These are phyloP conservation scores for Acrocephalus scirpaceus DNA, from an alignment of 2,797 vertebrate genomes.

Conservation along the genomic window DNA sequence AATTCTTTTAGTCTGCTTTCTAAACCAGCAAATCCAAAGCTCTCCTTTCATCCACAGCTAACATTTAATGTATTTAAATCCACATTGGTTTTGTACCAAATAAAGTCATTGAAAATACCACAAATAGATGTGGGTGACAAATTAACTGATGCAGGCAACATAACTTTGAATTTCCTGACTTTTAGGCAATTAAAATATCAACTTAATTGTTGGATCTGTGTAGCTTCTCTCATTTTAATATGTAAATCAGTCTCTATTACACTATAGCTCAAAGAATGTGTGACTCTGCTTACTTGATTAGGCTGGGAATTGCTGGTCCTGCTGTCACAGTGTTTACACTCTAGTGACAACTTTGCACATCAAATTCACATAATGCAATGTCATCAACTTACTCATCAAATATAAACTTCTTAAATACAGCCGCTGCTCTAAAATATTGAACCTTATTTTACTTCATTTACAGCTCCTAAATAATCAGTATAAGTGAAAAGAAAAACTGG, in stretches of 20 bases:
- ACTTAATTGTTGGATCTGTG: constrained; percentile 66
- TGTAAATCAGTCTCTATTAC: constrained; percentile 69
- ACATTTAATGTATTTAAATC: neutral
- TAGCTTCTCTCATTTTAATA: constrained; percentile 67
- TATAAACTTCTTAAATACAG: constrained; percentile 59
- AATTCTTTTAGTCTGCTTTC: neutral
- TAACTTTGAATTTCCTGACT: constrained; percentile 59
- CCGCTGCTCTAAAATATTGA: neutral
- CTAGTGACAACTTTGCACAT: constrained; percentile 69
- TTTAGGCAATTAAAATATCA: constrained; percentile 71
- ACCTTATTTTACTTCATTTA: constrained; percentile 44
- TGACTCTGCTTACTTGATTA: constrained; percentile 71
- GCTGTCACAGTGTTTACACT: constrained; percentile 70
- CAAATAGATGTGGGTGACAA: constrained; percentile 40
- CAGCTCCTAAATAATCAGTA: neutral
- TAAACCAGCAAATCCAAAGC: neutral
- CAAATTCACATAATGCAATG: constrained; percentile 64
- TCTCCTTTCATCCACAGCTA: neutral
- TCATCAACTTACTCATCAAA: constrained; percentile 63
- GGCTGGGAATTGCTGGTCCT: constrained; percentile 69
- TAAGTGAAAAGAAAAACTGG: neutral
- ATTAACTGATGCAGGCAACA: constrained; percentile 22
- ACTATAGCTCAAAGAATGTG: constrained; percentile 66
- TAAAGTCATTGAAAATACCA: constrained; percentile 17
- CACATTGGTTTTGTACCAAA: constrained; percentile 3